Base-by-base conservation (phyloP, 1,140 invertebrate species). In the Eufriesea mexicana region DNA sequence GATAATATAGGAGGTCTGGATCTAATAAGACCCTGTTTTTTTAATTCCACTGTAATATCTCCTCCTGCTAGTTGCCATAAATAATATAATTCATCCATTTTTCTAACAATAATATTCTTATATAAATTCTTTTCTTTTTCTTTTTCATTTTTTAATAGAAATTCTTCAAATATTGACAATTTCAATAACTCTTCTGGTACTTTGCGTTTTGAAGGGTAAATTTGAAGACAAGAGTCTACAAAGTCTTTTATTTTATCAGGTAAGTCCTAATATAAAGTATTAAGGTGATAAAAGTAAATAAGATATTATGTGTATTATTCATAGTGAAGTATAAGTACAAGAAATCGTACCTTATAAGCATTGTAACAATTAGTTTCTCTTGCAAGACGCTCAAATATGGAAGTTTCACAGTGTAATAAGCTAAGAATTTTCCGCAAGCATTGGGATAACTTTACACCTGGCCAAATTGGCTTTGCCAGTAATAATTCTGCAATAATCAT, bases 41-140 rank as follows among this genome's bases (percentile, higher is more conserved):
- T 98, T 18, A 99, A 94, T 92, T 99, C 98, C 20, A 96, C 94
- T 80, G 98, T 97, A 62, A 99, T 97, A 95, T 99, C 98, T 2
- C 98, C 98, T 51, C 99, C 99, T 42, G 98, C 97, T 67, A 99
- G 94, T 91, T 98, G 97, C 99, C 99, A 99, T 90, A 98, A 96
- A 94, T 99, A 97, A 93, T 99, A 99, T 8, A 99, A 95, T 91
- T 98, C 97, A 79, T 97, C 95, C 89, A 98, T 94, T 79, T 95
- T 95, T 84, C 96, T 95, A 54, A 95, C 95, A 90, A 95, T 94
- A 16, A 96, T 86, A 47, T 95, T 95, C 51, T 93, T 93, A 35
- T 94, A 91, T 47, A 90, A 86, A 76, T 89, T 92, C 76, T 92
- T 86, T 79, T 92, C 84, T 23, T 83, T 89, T n/a, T 92, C 86